Evolutionary conservation across 2,113 vertebrate species (phyloP), one percentile per base, ranked within the genome.

Genomic region (Capreolus pygargus): DNA sequence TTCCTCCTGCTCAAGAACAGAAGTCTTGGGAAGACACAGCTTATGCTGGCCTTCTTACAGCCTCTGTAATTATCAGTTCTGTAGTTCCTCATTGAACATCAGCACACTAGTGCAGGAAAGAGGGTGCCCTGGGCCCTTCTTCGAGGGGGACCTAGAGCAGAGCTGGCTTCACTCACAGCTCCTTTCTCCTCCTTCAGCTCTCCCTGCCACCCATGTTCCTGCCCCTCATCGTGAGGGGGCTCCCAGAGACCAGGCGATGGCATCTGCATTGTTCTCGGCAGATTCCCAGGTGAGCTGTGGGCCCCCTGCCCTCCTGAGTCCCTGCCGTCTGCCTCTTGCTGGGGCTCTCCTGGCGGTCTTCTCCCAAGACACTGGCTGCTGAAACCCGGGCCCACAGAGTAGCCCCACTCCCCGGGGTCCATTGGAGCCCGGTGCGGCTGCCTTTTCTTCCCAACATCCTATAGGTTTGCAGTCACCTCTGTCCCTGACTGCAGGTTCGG

Each of bases 251-350:
- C 98, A 98, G 83, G 97, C 92, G 27, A 82, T 98, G 97, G 94
- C 98, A 86, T 97, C 98, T 96, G 94, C 98, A 83, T 83, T 98
- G 36, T 92, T 98, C 92, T 96, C 98, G 0, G 96, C 98, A 95
- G 98, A 98, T 94, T 98, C 98, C 67, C 98, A 98, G 98, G 98
- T 98, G 94, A 98, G 98, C 93, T 45, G 47, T 86, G 86, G 85
- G 74, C 94, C 92, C 95, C 90, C 70, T 89, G 50, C 79, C 93
- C 45, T 97, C n/a, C 86, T 57, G 43, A 95, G 90, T 45, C 54
- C 96, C 95, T 89, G 25, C 2, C 30, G 0, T 47, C 27, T 76
- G 50, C 55, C 45, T 92, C 52, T 79, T 74, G 50, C 82, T 83
- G 50, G 86, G 87, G 81, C 39, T 79, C 28, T 54, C 91, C n/a